These are phyloP conservation scores for Hepsetus odoe DNA, from an alignment of 2,113 vertebrate species.

Conservation along the genomic window DNA sequence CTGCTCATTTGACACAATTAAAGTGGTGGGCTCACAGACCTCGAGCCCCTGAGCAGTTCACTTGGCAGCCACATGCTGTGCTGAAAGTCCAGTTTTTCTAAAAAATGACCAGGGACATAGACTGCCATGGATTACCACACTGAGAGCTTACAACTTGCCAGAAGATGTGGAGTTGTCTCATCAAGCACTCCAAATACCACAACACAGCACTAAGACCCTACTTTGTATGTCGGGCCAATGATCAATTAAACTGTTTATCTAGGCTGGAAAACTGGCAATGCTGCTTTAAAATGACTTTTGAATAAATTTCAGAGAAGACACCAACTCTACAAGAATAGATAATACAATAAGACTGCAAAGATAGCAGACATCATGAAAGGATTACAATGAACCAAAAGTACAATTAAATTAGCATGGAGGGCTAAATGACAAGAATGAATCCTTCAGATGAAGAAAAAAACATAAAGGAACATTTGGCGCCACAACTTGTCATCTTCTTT, in stretches of 20 bases:
- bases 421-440: constrained; percentile 16
- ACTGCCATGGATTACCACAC: constrained; percentile 33
- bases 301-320: neutral
- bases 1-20: constrained; percentile 33
- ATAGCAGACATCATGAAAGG: neutral
- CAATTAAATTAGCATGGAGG: neutral
- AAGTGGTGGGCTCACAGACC: neutral
- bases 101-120: constrained; percentile 40
- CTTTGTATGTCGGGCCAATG: no score
- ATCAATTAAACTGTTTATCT: neutral
- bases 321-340: neutral
- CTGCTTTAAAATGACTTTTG: no score
- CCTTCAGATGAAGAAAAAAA: constrained; percentile 27
- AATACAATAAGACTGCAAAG: neutral
- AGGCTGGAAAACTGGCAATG: neutral
- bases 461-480: constrained; percentile 27
- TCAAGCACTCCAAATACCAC: constrained; percentile 19
- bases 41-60: constrained; percentile 19
- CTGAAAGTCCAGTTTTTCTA: constrained; percentile 42
- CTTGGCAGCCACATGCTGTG: constrained; percentile 29
- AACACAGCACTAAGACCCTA: neutral
- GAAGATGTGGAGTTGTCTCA: constrained; percentile 3
- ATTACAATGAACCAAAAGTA: neutral
- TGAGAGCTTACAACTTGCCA: constrained; percentile 11
- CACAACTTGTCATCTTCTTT: constrained; percentile 20